phyloP scores from a whole-genome alignment of 2,113 vertebrate genomes.

The Acrocephalus kingi region DNA sequence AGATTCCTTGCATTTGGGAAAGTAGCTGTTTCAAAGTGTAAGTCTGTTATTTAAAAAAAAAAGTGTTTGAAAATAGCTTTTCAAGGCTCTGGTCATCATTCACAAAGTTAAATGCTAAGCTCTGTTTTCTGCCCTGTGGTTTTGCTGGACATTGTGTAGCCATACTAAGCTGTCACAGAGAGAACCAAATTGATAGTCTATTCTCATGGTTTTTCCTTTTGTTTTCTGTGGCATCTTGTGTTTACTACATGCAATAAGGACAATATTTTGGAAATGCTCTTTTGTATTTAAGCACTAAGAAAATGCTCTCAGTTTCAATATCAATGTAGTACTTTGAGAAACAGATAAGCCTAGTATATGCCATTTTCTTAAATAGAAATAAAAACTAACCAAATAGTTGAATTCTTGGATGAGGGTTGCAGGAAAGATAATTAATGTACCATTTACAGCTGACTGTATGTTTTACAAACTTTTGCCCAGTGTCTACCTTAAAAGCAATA shows the following conservation, averaged over 20 bases:
- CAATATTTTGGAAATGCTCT: background rate
- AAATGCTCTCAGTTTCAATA: background rate
- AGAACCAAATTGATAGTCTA: background rate
- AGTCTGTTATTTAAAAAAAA: background rate
- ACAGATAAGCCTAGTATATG: background rate
- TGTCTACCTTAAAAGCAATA: background rate
- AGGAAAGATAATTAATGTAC: background rate
- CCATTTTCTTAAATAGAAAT: background rate
- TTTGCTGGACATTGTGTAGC: background rate
- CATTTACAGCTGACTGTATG: background rate
- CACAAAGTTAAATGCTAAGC: background rate
- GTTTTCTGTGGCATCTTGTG: background rate
- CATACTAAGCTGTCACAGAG: background rate
- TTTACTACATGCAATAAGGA: background rate
- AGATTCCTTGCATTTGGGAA: background rate
- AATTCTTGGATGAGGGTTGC: background rate
- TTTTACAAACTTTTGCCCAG: background rate
- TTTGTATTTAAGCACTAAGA: background rate
- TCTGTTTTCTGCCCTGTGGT: background rate
- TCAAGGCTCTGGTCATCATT: background rate
- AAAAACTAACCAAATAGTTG: background rate
- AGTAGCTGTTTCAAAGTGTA: background rate
- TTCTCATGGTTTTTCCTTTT: background rate
- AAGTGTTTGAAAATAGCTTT: background rate
- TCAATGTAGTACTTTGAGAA: background rate